Percentiles rank a stretch among this genome's conserved stretches.
Evolutionary conservation across 2,797 vertebrate species (phyloP).

Genomic region (Sebastes trivittatus): DNA sequence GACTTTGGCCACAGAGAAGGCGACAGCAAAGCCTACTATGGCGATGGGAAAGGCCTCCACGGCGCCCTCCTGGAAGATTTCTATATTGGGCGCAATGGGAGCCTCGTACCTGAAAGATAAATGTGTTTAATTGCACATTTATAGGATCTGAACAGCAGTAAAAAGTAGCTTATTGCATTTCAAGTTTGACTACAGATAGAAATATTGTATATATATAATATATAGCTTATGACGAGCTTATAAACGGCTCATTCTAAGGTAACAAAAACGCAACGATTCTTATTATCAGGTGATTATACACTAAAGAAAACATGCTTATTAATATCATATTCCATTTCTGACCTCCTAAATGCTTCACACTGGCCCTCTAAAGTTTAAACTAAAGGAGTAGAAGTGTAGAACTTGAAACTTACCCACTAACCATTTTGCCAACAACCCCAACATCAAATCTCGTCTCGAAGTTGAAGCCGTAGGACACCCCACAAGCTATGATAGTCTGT

Average conservation of each 20-base stretch:
- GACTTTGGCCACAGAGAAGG: conserved; percentile 92
- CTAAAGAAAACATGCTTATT: too few relatives aligned
- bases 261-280: too few relatives aligned
- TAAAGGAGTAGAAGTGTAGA: too few relatives aligned
- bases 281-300: too few relatives aligned
- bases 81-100: conserved; percentile 78
- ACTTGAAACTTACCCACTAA: conserved; percentile 82
- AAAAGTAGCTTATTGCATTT: background rate
- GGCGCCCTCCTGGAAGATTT: conserved; percentile 77
- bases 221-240: too few relatives aligned
- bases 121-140: background rate
- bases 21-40: conserved; percentile 91
- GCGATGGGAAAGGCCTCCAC: conserved; percentile 87
- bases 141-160: background rate
- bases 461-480: conserved; percentile 84
- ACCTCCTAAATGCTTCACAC: too few relatives aligned
- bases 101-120: conserved; percentile 83
- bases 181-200: background rate
- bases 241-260: too few relatives aligned
- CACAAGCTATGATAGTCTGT: conserved; percentile 90
- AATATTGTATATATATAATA: background rate
- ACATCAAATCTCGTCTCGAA: conserved; percentile 82
- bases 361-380: too few relatives aligned
- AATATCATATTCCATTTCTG: too few relatives aligned
- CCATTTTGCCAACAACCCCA: conserved; percentile 84